A percentile compares a stretch with the other conserved stretches of the same genome.
These are phyloP conservation scores for Seira musarum DNA, from an alignment of 2,888 invertebrate genomes.

Conservation along the genomic window DNA sequence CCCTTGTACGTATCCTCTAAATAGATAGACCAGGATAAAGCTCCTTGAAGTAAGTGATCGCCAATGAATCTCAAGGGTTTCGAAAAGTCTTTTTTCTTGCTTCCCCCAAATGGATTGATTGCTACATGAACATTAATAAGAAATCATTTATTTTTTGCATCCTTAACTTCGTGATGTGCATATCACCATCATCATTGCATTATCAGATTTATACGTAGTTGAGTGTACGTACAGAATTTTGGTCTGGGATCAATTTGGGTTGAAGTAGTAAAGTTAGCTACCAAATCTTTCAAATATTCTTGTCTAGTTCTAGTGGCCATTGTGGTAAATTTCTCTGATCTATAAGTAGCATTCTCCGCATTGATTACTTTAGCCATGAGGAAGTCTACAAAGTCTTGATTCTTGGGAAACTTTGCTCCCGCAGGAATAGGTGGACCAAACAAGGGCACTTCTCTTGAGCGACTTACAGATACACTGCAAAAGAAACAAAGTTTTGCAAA, in stretches of 20 bases:
- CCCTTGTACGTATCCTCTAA: slow-evolving; percentile 80
- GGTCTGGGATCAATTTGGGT: slow-evolving; percentile 87
- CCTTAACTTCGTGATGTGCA: not conserved
- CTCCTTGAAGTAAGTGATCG: slow-evolving; percentile 81
- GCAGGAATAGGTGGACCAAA: slow-evolving; percentile 96
- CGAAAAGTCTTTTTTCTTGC: slow-evolving; percentile 84
- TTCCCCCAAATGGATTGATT: slow-evolving; percentile 81
- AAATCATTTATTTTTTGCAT: not conserved
- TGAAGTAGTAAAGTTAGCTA: slow-evolving; percentile 81
- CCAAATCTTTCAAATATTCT: slow-evolving; percentile 95
- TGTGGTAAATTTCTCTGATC: slow-evolving; percentile 96
- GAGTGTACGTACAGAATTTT: slow-evolving; percentile 84
- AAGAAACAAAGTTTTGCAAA: slow-evolving; percentile 13
- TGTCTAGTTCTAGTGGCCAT: slow-evolving; percentile 97
- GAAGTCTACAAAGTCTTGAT: slow-evolving; percentile 95
- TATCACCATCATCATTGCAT: not conserved
- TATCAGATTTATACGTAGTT: not conserved
- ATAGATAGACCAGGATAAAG: slow-evolving; percentile 87
- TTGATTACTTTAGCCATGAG: slow-evolving; percentile 96
- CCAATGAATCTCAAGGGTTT: slow-evolving; percentile 80
- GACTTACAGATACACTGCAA: slow-evolving; percentile 76
- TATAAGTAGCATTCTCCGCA: slow-evolving; percentile 96
- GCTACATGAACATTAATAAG: slow-evolving; percentile 74
- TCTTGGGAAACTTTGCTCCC: slow-evolving; percentile 89
- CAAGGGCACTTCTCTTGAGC: slow-evolving; percentile 95